phyloP scores from a whole-genome alignment of 1,140 invertebrate species.

The Drosophila sp. region DNA sequence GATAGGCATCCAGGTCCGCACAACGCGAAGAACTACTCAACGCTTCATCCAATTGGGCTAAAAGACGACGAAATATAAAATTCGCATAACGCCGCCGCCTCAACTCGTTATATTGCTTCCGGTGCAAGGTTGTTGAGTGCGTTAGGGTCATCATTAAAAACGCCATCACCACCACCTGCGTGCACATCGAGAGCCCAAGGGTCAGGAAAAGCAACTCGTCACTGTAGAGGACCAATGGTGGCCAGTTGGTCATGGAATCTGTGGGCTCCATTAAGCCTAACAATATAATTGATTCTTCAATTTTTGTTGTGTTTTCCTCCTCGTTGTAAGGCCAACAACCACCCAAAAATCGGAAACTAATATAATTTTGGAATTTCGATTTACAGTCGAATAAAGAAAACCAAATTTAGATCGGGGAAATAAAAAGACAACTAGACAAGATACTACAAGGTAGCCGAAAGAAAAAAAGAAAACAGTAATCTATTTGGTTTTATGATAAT shows the following conservation, averaged over 20 bases:
- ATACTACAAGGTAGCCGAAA: not conserved
- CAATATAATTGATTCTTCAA: not conserved
- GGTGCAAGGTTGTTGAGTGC: slow-evolving; percentile 32
- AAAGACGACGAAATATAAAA: slow-evolving; percentile 55
- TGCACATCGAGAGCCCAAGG: slow-evolving; percentile 28
- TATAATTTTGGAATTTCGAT: slow-evolving; percentile 33
- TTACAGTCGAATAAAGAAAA: not conserved
- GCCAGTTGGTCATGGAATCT: not conserved
- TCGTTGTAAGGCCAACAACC: not conserved
- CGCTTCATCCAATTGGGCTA: slow-evolving; percentile 38
- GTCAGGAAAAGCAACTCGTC: slow-evolving; percentile 34
- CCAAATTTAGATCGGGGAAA: not conserved
- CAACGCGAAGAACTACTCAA: not conserved
- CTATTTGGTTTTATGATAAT: too few relatives aligned
- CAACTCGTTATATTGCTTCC: slow-evolving; percentile 30
- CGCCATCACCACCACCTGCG: slow-evolving; percentile 44
- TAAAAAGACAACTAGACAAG: not conserved
- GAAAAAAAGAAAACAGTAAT: not conserved
- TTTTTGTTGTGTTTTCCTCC: not conserved
- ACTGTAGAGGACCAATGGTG: slow-evolving; percentile 11
- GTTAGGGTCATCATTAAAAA: slow-evolving; percentile 35
- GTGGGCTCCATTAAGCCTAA: slow-evolving; percentile 6
- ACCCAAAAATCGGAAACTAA: not conserved
- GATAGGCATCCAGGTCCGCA: slow-evolving; percentile 20
- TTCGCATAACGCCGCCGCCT: slow-evolving; percentile 45